These are phyloP conservation scores for Chaetogeoica ovagalla DNA, from an alignment of 2,888 invertebrate genomes.

Conservation along the genomic window DNA sequence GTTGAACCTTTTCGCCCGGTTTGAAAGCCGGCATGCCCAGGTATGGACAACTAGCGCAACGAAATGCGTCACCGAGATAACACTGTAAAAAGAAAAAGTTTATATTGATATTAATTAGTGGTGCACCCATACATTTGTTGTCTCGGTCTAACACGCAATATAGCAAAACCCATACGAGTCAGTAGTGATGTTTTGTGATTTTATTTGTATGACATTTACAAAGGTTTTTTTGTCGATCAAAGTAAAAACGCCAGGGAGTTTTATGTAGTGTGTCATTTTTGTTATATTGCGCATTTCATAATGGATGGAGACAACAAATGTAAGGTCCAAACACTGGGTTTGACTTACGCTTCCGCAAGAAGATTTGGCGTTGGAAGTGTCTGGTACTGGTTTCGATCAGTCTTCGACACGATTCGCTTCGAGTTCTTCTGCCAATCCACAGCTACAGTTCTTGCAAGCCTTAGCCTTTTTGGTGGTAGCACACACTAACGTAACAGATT, in stretches of 20 bases:
- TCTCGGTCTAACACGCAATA: too few relatives aligned
- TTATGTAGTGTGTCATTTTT: too few relatives aligned
- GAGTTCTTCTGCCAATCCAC: constrained; percentile 94
- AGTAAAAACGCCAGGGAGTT: too few relatives aligned
- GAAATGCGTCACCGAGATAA: constrained; percentile 97
- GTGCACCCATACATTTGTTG: too few relatives aligned
- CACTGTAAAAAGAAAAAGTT: constrained; percentile 69
- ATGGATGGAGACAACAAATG: too few relatives aligned
- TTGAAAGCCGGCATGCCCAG: constrained; percentile 99
- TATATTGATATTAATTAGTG: too few relatives aligned
- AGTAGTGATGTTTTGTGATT: too few relatives aligned
- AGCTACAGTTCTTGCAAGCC: constrained; percentile 97
- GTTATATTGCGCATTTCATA: too few relatives aligned
- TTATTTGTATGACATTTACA: too few relatives aligned
- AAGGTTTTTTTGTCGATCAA: too few relatives aligned
- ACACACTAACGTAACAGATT: constrained; percentile 65
- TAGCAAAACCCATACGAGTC: too few relatives aligned
- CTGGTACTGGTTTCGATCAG: constrained; percentile 14
- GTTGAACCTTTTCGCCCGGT: constrained; percentile 90
- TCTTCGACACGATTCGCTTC: constrained; percentile 63
- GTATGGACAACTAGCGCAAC: constrained; percentile 96
- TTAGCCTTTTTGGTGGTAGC: constrained; percentile 88
- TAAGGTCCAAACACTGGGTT: background rate
- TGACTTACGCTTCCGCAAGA: constrained; percentile 93
- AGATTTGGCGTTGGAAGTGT: constrained; percentile 69